phyloP scores from a whole-genome alignment of 2,113 vertebrate genomes.

The Halichoerus grypus region DNA sequence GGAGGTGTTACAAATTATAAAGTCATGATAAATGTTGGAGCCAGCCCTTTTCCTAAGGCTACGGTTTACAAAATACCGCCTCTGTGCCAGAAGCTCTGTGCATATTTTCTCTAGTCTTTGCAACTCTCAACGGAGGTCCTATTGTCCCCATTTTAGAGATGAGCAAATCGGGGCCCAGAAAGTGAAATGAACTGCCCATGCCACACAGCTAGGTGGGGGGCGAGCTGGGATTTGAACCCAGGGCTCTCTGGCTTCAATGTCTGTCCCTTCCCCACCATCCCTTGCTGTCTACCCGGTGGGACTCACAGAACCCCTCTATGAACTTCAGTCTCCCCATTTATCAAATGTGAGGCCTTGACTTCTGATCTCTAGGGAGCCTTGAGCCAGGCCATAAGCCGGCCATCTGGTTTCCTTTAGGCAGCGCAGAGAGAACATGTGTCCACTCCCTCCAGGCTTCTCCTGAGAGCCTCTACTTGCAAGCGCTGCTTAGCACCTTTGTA shows the following conservation, averaged over 20 bases:
- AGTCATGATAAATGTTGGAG: background rate
- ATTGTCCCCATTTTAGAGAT: conserved; percentile 25
- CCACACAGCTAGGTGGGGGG: background rate
- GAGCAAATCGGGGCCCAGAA: background rate
- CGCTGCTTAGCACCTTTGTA: background rate
- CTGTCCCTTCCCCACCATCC: background rate
- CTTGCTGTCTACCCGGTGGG: background rate
- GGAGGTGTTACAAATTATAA: background rate
- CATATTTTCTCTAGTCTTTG: background rate
- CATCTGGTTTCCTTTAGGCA: background rate
- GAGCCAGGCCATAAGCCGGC: background rate
- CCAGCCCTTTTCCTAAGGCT: background rate
- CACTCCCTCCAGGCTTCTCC: background rate
- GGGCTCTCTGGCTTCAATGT: background rate
- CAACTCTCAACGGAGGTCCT: background rate
- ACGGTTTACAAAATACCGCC: background rate
- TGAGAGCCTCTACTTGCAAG: background rate
- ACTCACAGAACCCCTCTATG: background rate
- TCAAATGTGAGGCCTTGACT: background rate
- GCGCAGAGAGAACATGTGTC: rapidly evolving
- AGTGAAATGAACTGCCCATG: background rate
- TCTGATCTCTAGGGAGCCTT: background rate
- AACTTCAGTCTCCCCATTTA: background rate
- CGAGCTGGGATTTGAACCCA: background rate
- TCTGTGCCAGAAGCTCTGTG: background rate